Conservation (phyloP, 2,113 vertebrate species). For the Eleginops maclovinus region DNA sequence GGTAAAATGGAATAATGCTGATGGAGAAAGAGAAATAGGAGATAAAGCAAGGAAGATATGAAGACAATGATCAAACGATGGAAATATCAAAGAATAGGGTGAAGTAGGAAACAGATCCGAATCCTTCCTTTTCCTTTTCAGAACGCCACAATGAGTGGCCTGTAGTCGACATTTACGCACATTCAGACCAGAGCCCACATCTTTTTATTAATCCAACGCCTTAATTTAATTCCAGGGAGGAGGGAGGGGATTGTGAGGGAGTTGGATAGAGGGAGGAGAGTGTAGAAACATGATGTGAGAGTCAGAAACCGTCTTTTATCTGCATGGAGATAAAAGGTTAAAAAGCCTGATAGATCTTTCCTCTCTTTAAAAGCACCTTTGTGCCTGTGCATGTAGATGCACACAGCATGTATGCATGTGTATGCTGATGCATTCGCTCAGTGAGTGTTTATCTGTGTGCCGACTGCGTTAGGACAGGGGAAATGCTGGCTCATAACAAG, state of each 20-base stretch:
- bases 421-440: background rate
- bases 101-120: conserved; percentile 34
- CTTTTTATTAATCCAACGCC: conserved; percentile 52
- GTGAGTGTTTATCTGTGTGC: conserved; percentile 57
- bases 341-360: conserved; percentile 69
- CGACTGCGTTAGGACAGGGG: conserved; percentile 29
- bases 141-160: conserved; percentile 28
- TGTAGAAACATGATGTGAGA: conserved; percentile 63
- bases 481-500: conserved; percentile 69
- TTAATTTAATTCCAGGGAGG: conserved; percentile 59
- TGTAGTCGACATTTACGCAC: conserved; percentile 33
- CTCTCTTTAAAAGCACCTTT: conserved; percentile 69
- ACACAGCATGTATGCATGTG: background rate
- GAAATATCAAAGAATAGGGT: conserved; percentile 22
- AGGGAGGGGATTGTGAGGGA: conserved; percentile 28
- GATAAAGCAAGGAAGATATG: conserved; percentile 48
- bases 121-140: conserved; percentile 19
- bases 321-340: conserved; percentile 67
- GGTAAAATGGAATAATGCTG: conserved; percentile 13
- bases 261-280: conserved; percentile 2
- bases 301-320: conserved; percentile 60
- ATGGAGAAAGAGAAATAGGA: conserved; percentile 8
- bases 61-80: conserved; percentile 48
- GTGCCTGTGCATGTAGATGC: conserved; percentile 6
- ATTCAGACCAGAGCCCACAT: conserved; percentile 52